Evolutionary conservation across 2,888 invertebrate species (phyloP).

Genomic region (Ctena decussata): DNA sequence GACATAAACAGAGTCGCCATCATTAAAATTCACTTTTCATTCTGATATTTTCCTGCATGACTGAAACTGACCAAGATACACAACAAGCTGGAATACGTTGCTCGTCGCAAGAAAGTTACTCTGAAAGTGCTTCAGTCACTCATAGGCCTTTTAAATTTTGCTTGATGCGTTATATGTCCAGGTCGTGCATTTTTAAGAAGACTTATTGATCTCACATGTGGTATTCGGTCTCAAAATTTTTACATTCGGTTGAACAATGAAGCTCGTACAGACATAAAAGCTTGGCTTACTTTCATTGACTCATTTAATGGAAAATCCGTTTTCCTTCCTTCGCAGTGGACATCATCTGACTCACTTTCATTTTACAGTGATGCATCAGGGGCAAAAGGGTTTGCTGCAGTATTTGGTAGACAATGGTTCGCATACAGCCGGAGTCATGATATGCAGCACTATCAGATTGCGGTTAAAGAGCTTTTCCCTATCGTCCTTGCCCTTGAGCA

Average conservation of each 20-base stretch:
- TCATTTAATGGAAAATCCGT: conserved; percentile 45
- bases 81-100: neutral
- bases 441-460: neutral
- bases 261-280: conserved; percentile 22
- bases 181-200: conserved; percentile 35
- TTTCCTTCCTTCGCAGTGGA: conserved; percentile 16
- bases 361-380: conserved; percentile 3
- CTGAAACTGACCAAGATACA: neutral
- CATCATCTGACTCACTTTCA: neutral
- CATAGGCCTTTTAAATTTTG: conserved; percentile 39
- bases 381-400: conserved; percentile 21
- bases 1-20: too few species aligned
- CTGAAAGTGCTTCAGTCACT: conserved; percentile 39
- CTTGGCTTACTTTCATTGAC: conserved; percentile 38
- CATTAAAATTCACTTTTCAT: too few species aligned
- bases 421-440: neutral
- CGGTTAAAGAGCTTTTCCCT: conserved; percentile 29
- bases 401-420: conserved; percentile 28
- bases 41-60: too few species aligned
- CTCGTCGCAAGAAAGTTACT: conserved; percentile 12
- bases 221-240: conserved; percentile 20
- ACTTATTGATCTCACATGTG: conserved; percentile 32
- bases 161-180: conserved; percentile 30
- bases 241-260: conserved; percentile 31
- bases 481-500: conserved; percentile 20